These are phyloP conservation scores for Rhagoletis pomonella DNA, from an alignment of 1,140 invertebrate genomes.

Conservation along the genomic window DNA sequence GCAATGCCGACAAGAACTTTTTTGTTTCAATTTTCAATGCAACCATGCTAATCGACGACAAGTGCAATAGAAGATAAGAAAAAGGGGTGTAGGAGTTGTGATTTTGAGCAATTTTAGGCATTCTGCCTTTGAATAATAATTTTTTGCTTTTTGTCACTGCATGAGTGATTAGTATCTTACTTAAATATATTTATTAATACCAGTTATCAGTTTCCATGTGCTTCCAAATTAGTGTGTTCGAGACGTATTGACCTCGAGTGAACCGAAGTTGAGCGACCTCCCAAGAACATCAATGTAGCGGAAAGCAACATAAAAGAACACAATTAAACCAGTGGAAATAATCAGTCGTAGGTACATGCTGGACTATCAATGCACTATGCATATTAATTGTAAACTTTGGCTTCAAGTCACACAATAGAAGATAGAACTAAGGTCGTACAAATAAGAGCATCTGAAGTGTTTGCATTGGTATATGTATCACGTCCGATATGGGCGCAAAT, in stretches of 20 bases:
- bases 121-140: background rate
- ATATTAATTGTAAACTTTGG: conserved; percentile 24
- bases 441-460: background rate
- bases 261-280: conserved; percentile 48
- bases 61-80: conserved; percentile 25
- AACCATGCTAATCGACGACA: conserved; percentile 16
- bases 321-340: conserved; percentile 19
- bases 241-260: conserved; percentile 38
- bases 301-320: conserved; percentile 22
- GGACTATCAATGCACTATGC: background rate
- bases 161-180: background rate
- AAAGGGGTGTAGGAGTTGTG: conserved; percentile 17
- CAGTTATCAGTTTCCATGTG: background rate
- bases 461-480: background rate
- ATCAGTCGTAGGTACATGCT: background rate
- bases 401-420: background rate
- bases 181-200: conserved; percentile 1
- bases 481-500: conserved; percentile 65
- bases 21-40: background rate
- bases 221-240: background rate
- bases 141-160: background rate
- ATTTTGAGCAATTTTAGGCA: background rate
- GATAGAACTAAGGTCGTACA: background rate
- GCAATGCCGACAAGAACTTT: background rate
- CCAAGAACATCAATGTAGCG: conserved; percentile 42